Evolutionary conservation across 2,113 vertebrate genomes (phyloP).

Genomic region (Misgurnus mizolepis): DNA sequence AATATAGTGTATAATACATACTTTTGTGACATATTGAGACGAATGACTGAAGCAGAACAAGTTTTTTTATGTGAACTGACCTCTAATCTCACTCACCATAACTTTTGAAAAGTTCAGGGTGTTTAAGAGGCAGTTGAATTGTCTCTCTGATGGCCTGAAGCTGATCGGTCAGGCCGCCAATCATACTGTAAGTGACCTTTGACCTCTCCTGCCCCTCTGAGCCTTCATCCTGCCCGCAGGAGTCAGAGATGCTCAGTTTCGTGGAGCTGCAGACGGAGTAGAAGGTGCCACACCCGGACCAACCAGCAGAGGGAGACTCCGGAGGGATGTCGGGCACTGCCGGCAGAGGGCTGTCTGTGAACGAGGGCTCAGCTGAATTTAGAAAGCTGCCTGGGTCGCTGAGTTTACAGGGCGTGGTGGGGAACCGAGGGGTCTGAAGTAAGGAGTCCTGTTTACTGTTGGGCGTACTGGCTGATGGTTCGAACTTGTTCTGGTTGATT

Average conservation of each 20-base stretch:
- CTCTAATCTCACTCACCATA: constrained; percentile 78
- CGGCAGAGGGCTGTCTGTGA: constrained; percentile 23
- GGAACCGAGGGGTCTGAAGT: neutral
- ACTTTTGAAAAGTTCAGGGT: constrained; percentile 84
- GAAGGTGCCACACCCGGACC: constrained; percentile 74
- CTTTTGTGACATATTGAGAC: neutral
- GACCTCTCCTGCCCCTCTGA: constrained; percentile 52
- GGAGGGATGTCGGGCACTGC: neutral
- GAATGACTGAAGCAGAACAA: neutral
- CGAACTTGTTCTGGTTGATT: constrained; percentile 71
- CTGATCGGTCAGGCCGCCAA: constrained; percentile 87
- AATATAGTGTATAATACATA: too few species aligned
- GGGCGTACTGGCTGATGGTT: constrained; percentile 71
- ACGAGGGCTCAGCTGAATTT: constrained; percentile 11
- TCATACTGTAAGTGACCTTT: constrained; percentile 87
- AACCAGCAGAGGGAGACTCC: constrained; percentile 58
- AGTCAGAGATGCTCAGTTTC: constrained; percentile 72
- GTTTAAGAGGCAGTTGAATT: constrained; percentile 90
- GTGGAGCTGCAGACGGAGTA: constrained; percentile 83
- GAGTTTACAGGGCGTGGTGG: neutral
- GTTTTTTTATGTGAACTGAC: neutral
- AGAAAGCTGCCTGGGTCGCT: neutral
- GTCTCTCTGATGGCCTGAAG: constrained; percentile 86
- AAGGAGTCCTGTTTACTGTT: constrained; percentile 51
- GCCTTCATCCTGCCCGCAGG: neutral